Conservation (phyloP, 2,888 invertebrate species). For the Epistrophella euchroma region DNA sequence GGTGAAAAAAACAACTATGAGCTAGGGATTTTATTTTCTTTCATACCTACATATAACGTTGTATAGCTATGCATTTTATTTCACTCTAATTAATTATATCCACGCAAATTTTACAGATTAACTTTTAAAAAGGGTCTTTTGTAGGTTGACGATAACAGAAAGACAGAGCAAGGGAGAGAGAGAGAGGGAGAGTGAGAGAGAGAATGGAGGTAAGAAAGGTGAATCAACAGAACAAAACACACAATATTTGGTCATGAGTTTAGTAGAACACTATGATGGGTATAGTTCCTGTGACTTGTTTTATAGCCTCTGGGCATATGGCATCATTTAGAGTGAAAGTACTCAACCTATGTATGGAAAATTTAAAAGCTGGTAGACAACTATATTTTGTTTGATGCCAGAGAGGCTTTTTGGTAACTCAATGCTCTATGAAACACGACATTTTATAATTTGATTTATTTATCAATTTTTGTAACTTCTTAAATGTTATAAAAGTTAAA, state of each 20-base stretch:
- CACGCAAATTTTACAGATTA: slow-evolving; percentile 70
- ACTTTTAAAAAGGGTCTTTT: slow-evolving; percentile 30
- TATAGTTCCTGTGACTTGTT: background rate
- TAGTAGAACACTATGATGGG: background rate
- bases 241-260: slow-evolving; percentile 16
- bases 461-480: background rate
- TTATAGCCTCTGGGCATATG: background rate
- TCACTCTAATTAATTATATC: slow-evolving; percentile 70
- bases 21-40: background rate
- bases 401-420: background rate
- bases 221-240: slow-evolving; percentile 10
- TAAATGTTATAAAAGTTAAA: background rate
- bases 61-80: slow-evolving; percentile 48
- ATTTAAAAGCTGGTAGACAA: background rate
- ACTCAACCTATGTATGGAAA: background rate
- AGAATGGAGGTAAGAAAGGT: background rate
- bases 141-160: slow-evolving; percentile 2
- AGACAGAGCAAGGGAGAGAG: background rate
- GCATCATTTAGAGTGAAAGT: background rate
- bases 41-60: background rate
- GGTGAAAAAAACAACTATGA: background rate
- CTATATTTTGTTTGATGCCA: background rate
- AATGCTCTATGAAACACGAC: background rate
- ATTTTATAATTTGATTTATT: background rate
- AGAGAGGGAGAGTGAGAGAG: background rate